A percentile compares a stretch with the other conserved stretches of the same genome.
These are phyloP conservation scores for Mormyrus iriodes DNA, from an alignment of 2,113 vertebrate genomes.

Conservation along the genomic window DNA sequence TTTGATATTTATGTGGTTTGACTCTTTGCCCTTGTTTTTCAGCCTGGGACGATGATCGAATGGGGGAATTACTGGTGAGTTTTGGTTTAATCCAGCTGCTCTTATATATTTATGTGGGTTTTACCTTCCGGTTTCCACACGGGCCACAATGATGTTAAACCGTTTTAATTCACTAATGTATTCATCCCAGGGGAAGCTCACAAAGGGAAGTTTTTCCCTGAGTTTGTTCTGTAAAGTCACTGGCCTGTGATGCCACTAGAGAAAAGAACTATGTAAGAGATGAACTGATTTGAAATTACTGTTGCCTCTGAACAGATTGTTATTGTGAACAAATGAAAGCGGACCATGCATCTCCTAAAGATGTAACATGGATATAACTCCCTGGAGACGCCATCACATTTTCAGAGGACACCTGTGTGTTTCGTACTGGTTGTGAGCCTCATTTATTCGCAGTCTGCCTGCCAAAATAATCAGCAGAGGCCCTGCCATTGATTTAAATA, in stretches of 20 bases:
- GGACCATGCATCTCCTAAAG: neutral
- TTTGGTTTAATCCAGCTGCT: neutral
- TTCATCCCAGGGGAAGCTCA: neutral
- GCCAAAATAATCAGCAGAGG: neutral
- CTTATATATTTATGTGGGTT: neutral
- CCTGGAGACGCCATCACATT: neutral
- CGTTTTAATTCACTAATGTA: neutral
- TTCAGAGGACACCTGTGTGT: neutral
- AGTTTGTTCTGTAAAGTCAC: neutral
- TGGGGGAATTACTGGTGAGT: conserved; percentile 98
- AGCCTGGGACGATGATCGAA: conserved; percentile 99
- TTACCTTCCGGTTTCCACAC: neutral
- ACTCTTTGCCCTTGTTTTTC: conserved; percentile 42
- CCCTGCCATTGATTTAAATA: neutral
- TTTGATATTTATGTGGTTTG: neutral
- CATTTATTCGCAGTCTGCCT: conserved; percentile 30
- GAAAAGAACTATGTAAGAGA: neutral
- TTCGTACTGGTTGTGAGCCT: conserved; percentile 28
- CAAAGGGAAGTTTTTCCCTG: neutral
- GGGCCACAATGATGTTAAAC: neutral
- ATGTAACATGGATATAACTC: neutral
- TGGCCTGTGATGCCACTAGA: neutral
- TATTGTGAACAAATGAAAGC: neutral
- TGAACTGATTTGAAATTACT: neutral
- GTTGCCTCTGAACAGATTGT: conserved; percentile 23